Base-by-base conservation (phyloP, 2,888 invertebrate species). In the Pteria penguin region DNA sequence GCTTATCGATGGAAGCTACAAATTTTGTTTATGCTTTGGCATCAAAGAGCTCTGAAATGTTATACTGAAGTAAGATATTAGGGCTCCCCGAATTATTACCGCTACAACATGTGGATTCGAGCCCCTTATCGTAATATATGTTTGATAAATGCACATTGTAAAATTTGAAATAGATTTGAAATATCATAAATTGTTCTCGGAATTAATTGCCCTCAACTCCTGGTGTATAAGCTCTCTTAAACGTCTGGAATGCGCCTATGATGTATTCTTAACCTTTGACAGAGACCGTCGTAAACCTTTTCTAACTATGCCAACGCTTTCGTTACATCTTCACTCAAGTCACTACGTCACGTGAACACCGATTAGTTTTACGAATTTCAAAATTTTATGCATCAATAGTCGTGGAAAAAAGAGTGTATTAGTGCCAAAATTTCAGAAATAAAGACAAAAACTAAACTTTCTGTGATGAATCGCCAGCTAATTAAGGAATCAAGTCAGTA, bases 11-110 rank as follows among this genome's bases (percentile, higher is more conserved):
- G 72, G 57, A 57, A 57, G 72, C 72, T 36, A 72, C 72, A 72
- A 72, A 72, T 72, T 72, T 72, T 72, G 72, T 72, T 72, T 72
- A 72, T 72, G 65, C 57, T 65, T 36, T 45, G 58, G 72, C 72
- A 58, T 72, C 72, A 72, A 72, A 72, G 72, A 31, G 22, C 57
- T n/a, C 57, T 57, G 72, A 65, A 72, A 72, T 72, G 72, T 72
- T 67, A 65, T 65, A 63, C 65, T 24, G 31, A 68, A 29, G 68
- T 32, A 31, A 57, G 57, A 68, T 26, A 68, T 55, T 29, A n/a
- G 18, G 54, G 32, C 55, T 55, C 57, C 55, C 27, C 31, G 68
- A 68, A 68, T 55, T 57, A 68, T 57, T 54, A 68, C 68, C 52
- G 55, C 54, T 57, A 33, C 8, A 68, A 68, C 68, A 68, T 68